These are phyloP conservation scores for Agriopis aurantiaria DNA, from an alignment of 2,888 invertebrate species.

Conservation along the genomic window DNA sequence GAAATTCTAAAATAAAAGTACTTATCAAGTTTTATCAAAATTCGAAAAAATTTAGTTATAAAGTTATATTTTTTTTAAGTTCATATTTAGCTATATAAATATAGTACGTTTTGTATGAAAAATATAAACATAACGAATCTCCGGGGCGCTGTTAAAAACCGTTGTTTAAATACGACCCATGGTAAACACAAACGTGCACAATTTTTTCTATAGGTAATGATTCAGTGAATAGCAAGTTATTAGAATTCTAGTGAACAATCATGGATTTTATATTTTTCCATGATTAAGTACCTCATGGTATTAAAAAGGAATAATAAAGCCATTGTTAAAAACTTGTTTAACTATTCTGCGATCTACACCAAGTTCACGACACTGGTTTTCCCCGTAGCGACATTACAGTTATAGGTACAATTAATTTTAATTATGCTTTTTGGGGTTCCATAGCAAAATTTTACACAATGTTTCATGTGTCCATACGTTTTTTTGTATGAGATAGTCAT, in stretches of 20 bases:
- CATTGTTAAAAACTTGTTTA: constrained; percentile 20
- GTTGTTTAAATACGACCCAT: too few relatives aligned
- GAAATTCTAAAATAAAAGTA: too few relatives aligned
- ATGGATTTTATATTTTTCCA: constrained; percentile 2
- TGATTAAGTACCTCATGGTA: constrained; percentile 6
- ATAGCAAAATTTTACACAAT: neutral
- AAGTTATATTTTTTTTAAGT: too few relatives aligned
- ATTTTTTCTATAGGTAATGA: neutral
- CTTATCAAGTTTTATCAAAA: too few relatives aligned
- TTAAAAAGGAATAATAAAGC: constrained; percentile 13
- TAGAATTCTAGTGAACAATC: constrained; percentile 1
- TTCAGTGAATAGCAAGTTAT: constrained; percentile 10
- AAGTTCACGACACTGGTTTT: constrained; percentile 13
- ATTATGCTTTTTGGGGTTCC: neutral
- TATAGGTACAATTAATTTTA: constrained; percentile 6
- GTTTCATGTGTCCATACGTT: neutral
- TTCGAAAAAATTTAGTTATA: too few relatives aligned
- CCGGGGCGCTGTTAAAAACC: too few relatives aligned
- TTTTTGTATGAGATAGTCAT: neutral
- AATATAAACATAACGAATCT: too few relatives aligned
- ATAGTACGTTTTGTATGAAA: too few relatives aligned
- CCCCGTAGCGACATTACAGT: neutral
- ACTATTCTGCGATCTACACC: neutral
- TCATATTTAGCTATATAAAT: too few relatives aligned
- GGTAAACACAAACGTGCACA: too few relatives aligned